Evolutionary conservation across 2,113 vertebrate genomes (phyloP), one percentile per base, ranked within the genome.

Genomic region (Phylloscopus trochiloides): DNA sequence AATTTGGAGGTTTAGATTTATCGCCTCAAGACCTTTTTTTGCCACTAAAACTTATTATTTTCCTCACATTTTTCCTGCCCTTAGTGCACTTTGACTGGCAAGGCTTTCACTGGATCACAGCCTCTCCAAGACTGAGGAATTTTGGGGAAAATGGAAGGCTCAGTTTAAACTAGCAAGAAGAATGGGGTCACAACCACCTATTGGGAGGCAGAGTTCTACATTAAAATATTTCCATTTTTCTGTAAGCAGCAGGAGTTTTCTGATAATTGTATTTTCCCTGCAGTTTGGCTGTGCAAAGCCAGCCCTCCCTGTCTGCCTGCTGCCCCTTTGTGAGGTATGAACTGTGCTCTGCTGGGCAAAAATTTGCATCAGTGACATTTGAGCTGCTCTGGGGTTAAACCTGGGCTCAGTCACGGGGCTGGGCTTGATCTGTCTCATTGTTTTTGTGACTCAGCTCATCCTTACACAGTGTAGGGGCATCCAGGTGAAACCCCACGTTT

Each of bases 391-490:
- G 43, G 31, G 22, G 7, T 51, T 66, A 85, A 81, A 85, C 12
- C 19, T 12, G n/a, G 13, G 36, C n/a, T 70, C 2, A 2, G 24
- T 4, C 42, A 58, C 1, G 0, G 8, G 5, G 43, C 11, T 47
- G 66, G 29, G 17, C 5, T 24, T 52, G 50, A 45, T 40, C 22
- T 32, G 26, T 13, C n/a, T 68, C 42, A 3, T 48, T 12, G 11
- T 40, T 76, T 61, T 20, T 19, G 31, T 70, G 63, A 18, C 31
- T 77, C 45, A 16, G 47, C 40, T 45, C 7, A 1, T 21, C 22
- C 29, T 68, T 16, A 9, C 55, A 15, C 9, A 32, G 2, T 2
- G 18, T 9, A 9, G 55, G 25, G 47, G 21, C 31, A 61, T 7
- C 52, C 14, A 36, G 6, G 13, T 17, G 24, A 63, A 70, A 54